These are phyloP conservation scores for Dendroctonus valens DNA, from an alignment of 1,140 invertebrate genomes.

Conservation along the genomic window DNA sequence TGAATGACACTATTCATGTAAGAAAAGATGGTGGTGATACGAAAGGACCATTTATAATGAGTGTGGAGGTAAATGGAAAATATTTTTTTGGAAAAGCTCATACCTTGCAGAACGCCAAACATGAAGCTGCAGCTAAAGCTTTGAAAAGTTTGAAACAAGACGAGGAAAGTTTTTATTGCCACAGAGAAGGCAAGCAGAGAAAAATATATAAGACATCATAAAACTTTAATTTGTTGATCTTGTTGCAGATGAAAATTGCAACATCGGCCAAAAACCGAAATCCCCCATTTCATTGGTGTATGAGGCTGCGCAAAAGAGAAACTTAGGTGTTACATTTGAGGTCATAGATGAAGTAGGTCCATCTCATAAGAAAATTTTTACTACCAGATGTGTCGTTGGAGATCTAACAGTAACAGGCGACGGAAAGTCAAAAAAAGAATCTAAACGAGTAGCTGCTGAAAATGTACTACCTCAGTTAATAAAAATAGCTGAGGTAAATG, in stretches of 20 bases:
- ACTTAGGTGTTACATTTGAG: constrained; percentile 38
- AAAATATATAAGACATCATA: background rate
- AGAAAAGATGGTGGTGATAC: constrained; percentile 28
- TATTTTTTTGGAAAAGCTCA: constrained; percentile 39
- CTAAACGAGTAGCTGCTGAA: constrained; percentile 40
- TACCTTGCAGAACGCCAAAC: constrained; percentile 40
- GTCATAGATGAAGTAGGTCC: constrained; percentile 38
- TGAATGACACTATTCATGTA: constrained; percentile 29
- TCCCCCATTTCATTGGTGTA: constrained; percentile 41
- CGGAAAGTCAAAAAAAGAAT: constrained; percentile 44
- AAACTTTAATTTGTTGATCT: constrained; percentile 1
- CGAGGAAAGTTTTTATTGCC: constrained; percentile 30
- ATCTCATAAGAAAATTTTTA: constrained; percentile 40
- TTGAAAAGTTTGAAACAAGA: constrained; percentile 33
- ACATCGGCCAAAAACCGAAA: constrained; percentile 36
- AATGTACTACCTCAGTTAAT: constrained; percentile 31
- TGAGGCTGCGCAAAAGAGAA: constrained; percentile 38
- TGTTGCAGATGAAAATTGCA: constrained; percentile 34
- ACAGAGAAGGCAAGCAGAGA: constrained; percentile 29
- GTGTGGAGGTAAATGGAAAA: constrained; percentile 35
- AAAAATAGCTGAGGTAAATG: constrained; percentile 25
- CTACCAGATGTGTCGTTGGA: constrained; percentile 38
- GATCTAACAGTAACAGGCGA: constrained; percentile 33
- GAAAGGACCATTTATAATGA: constrained; percentile 41
- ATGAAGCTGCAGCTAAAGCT: constrained; percentile 43